Base-by-base conservation (phyloP, 2,797 vertebrate species). In the Cacajao melanocephalus region DNA sequence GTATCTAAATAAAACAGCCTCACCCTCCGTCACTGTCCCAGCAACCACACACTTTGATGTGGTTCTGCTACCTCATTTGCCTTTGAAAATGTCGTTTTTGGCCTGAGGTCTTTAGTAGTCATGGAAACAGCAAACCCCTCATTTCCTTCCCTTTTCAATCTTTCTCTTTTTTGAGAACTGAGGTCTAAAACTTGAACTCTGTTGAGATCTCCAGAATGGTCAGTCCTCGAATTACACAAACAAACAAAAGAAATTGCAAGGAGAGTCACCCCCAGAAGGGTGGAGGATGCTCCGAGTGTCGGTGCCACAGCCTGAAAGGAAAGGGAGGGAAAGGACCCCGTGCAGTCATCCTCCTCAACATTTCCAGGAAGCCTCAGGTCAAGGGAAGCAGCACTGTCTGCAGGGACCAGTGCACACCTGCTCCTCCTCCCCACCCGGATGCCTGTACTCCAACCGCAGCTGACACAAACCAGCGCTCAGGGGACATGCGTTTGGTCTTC, bases 171-270 rank as follows among this genome's bases (percentile, higher is more conserved):
- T 39, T n/a, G 33, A 36, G 17, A 67, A 20, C 28, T 44, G 22
- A 20, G 17, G 48, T 11, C 33, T 57, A 24, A 55, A 61, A 84
- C n/a, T 39, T 79, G 33, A 26, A 78, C 81, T 72, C 52, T n/a
- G n/a, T 28, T 7, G 4, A 0, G 12, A 30, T 44, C 36, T 48
- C 52, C 26, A 6, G 11, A 28, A 33, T 0, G 33, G 14, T 4
- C 44, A 88, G 14, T 55, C 55, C 46, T 67, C 85, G 39, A 30
- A 55, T 67, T 15, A 17, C 12, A n/a, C 46, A 58, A 58, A 28
- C 5, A 44, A 61, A 11, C 55, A 10, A 36, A 7, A 52, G 19
- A 52, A 41, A 79, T 0, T 46, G 26, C 19, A 48, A 26, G 33
- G 61, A 4, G 9, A 24, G 44, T 10, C 55, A 0, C 11, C 13